Conservation (phyloP, 2,797 vertebrate species). For the Fringilla coelebs region DNA sequence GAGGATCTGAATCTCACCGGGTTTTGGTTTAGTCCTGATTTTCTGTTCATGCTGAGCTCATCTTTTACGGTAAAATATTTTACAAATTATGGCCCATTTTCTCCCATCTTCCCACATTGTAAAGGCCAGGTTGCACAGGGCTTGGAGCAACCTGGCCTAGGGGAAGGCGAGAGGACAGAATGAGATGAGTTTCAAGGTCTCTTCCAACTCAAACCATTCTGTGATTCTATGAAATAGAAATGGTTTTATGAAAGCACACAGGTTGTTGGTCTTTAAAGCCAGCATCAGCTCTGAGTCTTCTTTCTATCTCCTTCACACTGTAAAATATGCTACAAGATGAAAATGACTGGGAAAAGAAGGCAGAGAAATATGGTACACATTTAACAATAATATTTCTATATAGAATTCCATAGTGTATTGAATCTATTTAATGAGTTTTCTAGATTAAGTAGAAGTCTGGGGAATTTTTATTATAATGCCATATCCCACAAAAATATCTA, state of each 20-base stretch:
- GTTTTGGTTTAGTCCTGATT: not conserved
- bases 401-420: slow-evolving; percentile 44
- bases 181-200: not conserved
- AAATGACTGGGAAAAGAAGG: not conserved
- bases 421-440: slow-evolving; percentile 63
- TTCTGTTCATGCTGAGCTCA: not conserved
- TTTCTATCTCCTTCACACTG: not conserved
- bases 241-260: not conserved
- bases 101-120: not conserved
- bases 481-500: slow-evolving; percentile 50
- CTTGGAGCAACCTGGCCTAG: not conserved
- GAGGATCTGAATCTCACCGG: not conserved
- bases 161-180: not conserved
- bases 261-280: not conserved
- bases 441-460: slow-evolving; percentile 61
- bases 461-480: slow-evolving; percentile 57
- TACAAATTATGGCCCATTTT: not conserved
- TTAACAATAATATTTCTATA: slow-evolving; percentile 44
- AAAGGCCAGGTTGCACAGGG: not conserved
- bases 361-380: slow-evolving; percentile 4
- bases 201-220: not conserved
- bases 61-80: not conserved
- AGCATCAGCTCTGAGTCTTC: not conserved
- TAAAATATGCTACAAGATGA: not conserved
- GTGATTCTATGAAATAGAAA: not conserved